Percentiles rank a stretch among this genome's conserved stretches.
These are phyloP conservation scores for Micronycteris hirsuta DNA, from an alignment of 2,113 vertebrate species.

Conservation along the genomic window DNA sequence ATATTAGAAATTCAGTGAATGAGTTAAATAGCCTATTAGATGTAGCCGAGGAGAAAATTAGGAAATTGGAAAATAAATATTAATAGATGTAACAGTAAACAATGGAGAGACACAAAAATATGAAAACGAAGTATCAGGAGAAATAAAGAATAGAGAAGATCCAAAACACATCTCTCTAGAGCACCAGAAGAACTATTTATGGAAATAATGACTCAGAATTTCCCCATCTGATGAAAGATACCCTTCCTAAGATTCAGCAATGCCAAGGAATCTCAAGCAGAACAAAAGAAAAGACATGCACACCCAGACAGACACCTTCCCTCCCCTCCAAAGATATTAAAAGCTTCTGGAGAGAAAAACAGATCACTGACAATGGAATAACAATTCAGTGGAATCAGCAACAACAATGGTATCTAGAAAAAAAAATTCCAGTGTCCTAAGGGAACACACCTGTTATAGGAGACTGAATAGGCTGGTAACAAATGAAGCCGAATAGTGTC, in stretches of 20 bases:
- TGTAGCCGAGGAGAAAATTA: neutral
- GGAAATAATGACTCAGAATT: neutral
- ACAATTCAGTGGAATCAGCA: neutral
- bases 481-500: neutral
- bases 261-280: neutral
- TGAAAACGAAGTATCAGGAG: neutral
- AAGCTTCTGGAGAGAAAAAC: neutral
- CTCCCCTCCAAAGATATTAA: neutral
- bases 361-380: neutral
- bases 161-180: neutral
- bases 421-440: neutral
- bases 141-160: neutral
- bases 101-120: neutral
- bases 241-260: neutral
- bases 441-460: neutral
- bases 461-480: neutral
- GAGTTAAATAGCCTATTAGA: neutral
- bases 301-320: neutral
- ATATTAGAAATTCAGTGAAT: neutral
- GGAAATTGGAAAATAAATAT: neutral
- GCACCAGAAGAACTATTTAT: neutral
- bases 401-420: neutral
- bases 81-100: neutral
- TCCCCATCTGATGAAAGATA: neutral
- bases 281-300: neutral